These are phyloP conservation scores for Labrus mixtus DNA, from an alignment of 2,113 vertebrate species.

Conservation along the genomic window DNA sequence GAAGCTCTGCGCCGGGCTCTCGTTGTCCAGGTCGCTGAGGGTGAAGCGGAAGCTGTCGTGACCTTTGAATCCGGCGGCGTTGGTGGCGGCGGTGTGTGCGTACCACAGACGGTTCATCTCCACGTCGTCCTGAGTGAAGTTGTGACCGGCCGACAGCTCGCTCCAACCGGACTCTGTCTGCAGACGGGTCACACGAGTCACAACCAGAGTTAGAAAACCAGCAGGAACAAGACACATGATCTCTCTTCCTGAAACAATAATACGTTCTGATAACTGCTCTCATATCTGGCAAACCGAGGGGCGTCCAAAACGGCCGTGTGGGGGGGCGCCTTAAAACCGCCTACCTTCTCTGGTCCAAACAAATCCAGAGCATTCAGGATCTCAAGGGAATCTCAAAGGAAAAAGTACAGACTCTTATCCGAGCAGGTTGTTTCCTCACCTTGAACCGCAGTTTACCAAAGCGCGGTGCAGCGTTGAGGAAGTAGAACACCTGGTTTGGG, in stretches of 20 bases:
- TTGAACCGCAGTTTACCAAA: constrained; percentile 79
- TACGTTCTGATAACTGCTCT: too few species aligned
- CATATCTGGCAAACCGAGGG: too few species aligned
- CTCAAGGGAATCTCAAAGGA: too few species aligned
- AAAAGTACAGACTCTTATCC: too few species aligned
- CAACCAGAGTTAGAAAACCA: too few species aligned
- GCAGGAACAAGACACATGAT: too few species aligned
- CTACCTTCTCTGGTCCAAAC: too few species aligned
- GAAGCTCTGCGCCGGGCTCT: constrained; percentile 73
- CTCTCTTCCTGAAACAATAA: too few species aligned
- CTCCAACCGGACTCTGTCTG: constrained; percentile 68
- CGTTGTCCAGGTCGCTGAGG: constrained; percentile 78
- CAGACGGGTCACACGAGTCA: background rate
- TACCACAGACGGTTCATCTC: constrained; percentile 83
- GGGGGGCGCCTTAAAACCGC: too few species aligned
- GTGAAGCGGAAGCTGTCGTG: constrained; percentile 81
- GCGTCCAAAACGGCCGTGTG: too few species aligned
- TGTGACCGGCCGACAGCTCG: constrained; percentile 75
- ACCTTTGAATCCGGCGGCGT: constrained; percentile 65
- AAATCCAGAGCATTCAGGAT: too few species aligned
- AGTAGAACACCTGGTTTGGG: constrained; percentile 50
- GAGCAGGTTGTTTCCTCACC: constrained; percentile 39
- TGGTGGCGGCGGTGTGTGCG: constrained; percentile 50
- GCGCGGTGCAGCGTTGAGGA: constrained; percentile 65
- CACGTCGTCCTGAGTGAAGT: constrained; percentile 80